A percentile compares a stretch with the other conserved stretches of the same genome.
Evolutionary conservation across 2,888 invertebrate species (phyloP).

Genomic region (Polydrusus tereticollis): DNA sequence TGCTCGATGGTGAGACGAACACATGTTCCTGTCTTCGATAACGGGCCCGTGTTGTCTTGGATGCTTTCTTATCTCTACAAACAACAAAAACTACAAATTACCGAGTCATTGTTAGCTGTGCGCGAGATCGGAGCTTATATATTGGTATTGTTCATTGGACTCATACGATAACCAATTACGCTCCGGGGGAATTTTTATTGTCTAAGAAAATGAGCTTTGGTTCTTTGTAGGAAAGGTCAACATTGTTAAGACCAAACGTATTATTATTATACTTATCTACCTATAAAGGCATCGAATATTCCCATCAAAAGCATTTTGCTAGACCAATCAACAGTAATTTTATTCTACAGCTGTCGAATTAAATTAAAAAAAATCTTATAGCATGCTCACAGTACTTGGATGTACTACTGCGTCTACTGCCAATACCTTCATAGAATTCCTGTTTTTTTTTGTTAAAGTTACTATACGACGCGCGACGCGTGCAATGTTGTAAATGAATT

Average conservation of each 20-base stretch:
- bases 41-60: slow-evolving; percentile 20
- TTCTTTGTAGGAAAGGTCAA: slow-evolving; percentile 24
- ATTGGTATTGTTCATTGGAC: slow-evolving; percentile 42
- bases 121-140: slow-evolving; percentile 33
- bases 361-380: too few species aligned
- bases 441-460: too few species aligned
- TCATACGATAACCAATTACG: slow-evolving; percentile 37
- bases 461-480: too few species aligned
- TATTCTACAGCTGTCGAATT: too few species aligned
- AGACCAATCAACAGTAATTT: too few species aligned
- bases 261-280: background rate
- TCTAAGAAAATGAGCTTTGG: slow-evolving; percentile 27
- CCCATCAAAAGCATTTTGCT: background rate
- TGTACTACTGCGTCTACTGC: too few species aligned
- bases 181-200: slow-evolving; percentile 30
- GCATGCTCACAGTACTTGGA: too few species aligned
- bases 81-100: slow-evolving; percentile 46
- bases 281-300: slow-evolving; percentile 29
- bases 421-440: too few species aligned
- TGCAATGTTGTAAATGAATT: too few species aligned
- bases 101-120: slow-evolving; percentile 42
- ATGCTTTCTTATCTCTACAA: slow-evolving; percentile 33
- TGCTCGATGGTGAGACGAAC: slow-evolving; percentile 38
- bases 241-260: slow-evolving; percentile 15
- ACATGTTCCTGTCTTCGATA: slow-evolving; percentile 40